phyloP scores from a whole-genome alignment of 2,888 invertebrate species.

The Crepidodera aurea region DNA sequence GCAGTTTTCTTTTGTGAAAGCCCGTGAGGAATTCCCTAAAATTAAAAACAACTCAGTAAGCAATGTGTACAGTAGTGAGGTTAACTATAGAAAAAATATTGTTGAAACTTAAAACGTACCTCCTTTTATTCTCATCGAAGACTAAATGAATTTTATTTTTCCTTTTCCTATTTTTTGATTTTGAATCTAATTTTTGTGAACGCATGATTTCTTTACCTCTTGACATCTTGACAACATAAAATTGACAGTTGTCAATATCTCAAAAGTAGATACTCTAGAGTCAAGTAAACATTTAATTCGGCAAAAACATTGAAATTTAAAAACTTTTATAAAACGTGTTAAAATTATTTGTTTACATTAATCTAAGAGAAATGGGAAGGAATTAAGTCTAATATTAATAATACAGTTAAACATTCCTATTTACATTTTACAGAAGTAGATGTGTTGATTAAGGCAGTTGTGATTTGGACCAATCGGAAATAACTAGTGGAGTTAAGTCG shows the following conservation, averaged over 20 bases:
- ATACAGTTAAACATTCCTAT: not conserved
- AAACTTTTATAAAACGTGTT: not conserved
- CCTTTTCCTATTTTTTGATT: slow-evolving; percentile 60
- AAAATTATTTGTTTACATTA: not conserved
- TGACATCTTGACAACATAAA: not conserved
- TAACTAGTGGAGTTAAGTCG: slow-evolving; percentile 80
- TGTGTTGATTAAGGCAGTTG: slow-evolving; percentile 14
- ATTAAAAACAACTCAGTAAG: slow-evolving; percentile 30
- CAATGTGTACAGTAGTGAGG: no score
- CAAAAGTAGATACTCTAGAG: not conserved
- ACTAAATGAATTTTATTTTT: slow-evolving; percentile 65
- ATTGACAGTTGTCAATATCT: not conserved
- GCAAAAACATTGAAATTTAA: not conserved
- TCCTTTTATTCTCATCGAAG: slow-evolving; percentile 69
- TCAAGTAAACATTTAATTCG: not conserved
- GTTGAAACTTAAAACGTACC: slow-evolving; percentile 58
- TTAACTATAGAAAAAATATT: not conserved
- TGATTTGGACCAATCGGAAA: slow-evolving; percentile 69
- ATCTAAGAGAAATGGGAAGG: not conserved
- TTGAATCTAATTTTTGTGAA: slow-evolving; percentile 35
- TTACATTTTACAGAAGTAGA: not conserved
- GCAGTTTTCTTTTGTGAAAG: slow-evolving; percentile 81
- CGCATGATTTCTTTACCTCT: slow-evolving; percentile 32
- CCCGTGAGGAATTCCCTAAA: slow-evolving; percentile 81
- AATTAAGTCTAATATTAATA: no score